phyloP scores from a whole-genome alignment of 2,113 vertebrate genomes.

The Anser brachyrhynchus region DNA sequence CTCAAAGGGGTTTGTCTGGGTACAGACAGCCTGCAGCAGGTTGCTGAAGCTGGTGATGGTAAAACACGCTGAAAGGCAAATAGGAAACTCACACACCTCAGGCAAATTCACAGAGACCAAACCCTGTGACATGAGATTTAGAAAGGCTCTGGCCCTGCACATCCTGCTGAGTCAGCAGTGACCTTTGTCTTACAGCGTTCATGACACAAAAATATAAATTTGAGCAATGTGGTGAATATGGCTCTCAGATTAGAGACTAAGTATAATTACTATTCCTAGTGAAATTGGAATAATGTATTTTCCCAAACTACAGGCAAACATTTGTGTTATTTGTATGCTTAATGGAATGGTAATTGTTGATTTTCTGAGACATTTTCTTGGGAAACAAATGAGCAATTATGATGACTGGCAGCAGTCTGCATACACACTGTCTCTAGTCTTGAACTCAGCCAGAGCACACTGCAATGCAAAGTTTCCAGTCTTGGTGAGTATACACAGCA shows the following conservation, averaged over 20 bases:
- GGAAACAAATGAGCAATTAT: not conserved
- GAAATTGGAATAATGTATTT: slow-evolving; percentile 2
- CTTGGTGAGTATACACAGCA: not conserved
- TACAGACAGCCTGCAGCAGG: not conserved
- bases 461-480: not conserved
- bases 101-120: not conserved
- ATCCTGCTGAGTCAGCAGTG: not conserved
- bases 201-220: not conserved
- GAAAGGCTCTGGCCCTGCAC: fast-evolving
- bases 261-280: not conserved
- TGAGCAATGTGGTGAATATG: not conserved
- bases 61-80: fast-evolving
- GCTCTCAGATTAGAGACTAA: not conserved
- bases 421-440: not conserved
- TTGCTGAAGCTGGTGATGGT: fast-evolving
- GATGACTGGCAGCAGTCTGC: not conserved
- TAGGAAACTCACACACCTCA: fast-evolving
- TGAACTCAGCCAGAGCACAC: not conserved
- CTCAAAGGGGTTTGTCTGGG: fast-evolving
- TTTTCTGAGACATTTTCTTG: not conserved
- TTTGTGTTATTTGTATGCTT: not conserved
- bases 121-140: not conserved
- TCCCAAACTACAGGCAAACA: not conserved
- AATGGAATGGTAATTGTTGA: not conserved
- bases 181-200: not conserved